Evolutionary conservation across 2,113 vertebrate genomes (phyloP).

Genomic region (Caretta caretta): DNA sequence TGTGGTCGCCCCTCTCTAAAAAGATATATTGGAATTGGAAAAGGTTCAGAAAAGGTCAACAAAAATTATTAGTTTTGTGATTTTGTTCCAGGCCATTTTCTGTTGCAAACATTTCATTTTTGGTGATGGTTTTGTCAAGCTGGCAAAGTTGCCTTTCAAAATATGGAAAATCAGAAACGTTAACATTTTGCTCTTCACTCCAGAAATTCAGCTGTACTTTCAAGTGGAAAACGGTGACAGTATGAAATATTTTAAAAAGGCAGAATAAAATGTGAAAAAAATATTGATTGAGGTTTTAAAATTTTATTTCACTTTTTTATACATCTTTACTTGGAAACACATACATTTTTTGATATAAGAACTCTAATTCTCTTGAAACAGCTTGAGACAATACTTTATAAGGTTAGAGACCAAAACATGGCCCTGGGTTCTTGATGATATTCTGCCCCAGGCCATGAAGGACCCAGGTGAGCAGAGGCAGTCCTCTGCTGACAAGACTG

Average conservation of each 20-base stretch:
- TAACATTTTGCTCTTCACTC: background rate
- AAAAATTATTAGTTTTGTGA: background rate
- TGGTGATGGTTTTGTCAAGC: background rate
- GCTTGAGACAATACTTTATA: background rate
- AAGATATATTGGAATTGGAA: no score
- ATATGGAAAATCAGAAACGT: background rate
- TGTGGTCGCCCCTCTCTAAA: no score
- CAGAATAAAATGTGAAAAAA: background rate
- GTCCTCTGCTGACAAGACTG: background rate
- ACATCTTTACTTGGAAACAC: background rate
- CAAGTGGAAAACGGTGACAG: slow-evolving; percentile 36
- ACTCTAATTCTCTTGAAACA: background rate
- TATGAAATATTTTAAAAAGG: background rate
- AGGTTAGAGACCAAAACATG: background rate
- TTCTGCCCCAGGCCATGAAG: background rate
- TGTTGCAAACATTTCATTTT: background rate
- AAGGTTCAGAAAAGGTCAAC: no score
- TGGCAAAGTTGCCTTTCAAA: background rate
- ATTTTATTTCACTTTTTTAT: background rate
- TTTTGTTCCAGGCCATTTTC: background rate
- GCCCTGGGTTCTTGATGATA: background rate
- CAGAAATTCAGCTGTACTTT: slow-evolving; percentile 47
- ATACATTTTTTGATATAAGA: background rate
- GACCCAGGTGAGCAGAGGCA: background rate
- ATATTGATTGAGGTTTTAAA: background rate